These are phyloP conservation scores for Tenthredo notha DNA, from an alignment of 2,888 invertebrate genomes.

Conservation along the genomic window DNA sequence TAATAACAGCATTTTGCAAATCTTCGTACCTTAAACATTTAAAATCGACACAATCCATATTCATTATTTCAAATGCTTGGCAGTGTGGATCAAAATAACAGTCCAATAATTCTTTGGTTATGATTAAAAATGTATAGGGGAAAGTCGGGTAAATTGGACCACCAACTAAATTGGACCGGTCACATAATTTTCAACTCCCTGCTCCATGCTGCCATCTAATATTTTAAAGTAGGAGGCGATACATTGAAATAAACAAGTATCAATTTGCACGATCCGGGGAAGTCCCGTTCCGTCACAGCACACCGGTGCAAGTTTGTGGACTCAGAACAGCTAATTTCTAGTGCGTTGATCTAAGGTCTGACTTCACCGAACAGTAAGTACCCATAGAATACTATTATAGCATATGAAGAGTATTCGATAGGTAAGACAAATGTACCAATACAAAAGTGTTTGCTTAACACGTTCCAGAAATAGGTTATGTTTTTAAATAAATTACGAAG, in stretches of 20 bases:
- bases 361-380: conserved; percentile 4
- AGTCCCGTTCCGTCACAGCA: not conserved
- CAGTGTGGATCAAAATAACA: too few species aligned
- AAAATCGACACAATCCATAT: too few species aligned
- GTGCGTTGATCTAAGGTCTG: not conserved
- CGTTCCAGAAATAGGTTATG: conserved; percentile 6
- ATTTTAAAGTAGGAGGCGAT: not conserved
- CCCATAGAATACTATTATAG: not conserved
- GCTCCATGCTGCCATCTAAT: not conserved
- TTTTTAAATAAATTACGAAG: conserved; percentile 21
- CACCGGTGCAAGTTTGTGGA: not conserved
- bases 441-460: conserved; percentile 12
- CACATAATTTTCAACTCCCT: not conserved
- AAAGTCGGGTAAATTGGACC: not conserved
- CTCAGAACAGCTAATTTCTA: not conserved
- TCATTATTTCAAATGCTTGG: too few species aligned
- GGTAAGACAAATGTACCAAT: not conserved
- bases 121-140: too few species aligned
- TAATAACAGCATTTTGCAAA: too few species aligned
- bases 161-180: conserved; percentile 2
- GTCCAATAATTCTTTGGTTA: too few species aligned
- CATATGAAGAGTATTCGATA: not conserved
- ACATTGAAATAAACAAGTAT: not conserved
- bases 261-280: not conserved
- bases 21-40: too few species aligned